Evolutionary conservation across 2,113 vertebrate genomes (phyloP).

Genomic region (Equus quagga): DNA sequence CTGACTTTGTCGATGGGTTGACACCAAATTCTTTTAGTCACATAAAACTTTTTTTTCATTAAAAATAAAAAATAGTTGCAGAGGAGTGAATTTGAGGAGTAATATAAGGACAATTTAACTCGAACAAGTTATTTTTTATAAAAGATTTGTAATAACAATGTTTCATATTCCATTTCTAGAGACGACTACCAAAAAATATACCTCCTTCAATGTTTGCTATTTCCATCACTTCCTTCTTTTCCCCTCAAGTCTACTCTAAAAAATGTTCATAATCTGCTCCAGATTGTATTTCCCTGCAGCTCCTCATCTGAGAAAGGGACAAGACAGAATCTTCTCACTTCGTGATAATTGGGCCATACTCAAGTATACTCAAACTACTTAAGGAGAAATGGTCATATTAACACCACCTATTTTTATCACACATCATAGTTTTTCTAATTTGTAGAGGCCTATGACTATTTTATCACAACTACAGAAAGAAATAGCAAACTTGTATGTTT

Average conservation of each 20-base stretch:
- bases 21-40: constrained; percentile 65
- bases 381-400: neutral
- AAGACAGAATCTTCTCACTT: neutral
- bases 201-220: neutral
- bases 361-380: neutral
- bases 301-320: neutral
- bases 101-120: neutral
- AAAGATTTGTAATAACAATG: neutral
- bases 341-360: neutral
- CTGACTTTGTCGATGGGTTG: constrained; percentile 58
- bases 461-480: neutral
- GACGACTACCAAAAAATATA: neutral
- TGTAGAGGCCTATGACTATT: neutral
- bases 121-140: neutral
- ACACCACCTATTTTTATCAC: neutral
- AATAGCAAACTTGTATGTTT: constrained; percentile 16
- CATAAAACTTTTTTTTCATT: neutral
- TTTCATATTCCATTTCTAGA: neutral
- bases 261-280: neutral
- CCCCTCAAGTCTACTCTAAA: neutral
- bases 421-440: neutral
- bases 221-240: neutral
- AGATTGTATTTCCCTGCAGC: fast-evolving
- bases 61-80: constrained; percentile 56
- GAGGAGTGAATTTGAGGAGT: neutral